A percentile compares a stretch with the other conserved stretches of the same genome.
These are phyloP conservation scores for Campoletis sonorensis DNA, from an alignment of 1,140 invertebrate genomes.

Conservation along the genomic window DNA sequence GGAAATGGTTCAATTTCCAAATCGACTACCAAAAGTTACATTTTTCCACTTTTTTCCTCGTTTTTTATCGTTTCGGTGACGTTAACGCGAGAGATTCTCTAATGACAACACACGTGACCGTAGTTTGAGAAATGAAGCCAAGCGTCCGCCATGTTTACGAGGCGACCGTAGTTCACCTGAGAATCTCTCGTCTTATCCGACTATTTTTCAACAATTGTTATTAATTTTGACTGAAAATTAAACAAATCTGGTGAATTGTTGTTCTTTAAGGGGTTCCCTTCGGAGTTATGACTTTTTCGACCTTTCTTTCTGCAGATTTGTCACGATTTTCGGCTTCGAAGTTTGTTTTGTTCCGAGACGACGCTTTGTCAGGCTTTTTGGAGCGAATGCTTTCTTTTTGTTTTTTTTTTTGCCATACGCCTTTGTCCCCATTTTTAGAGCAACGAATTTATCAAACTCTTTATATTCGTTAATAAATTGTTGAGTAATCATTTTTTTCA, in stretches of 20 bases:
- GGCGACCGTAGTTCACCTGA: constrained; percentile 51
- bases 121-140: constrained; percentile 64
- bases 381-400: too few relatives aligned
- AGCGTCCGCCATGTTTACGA: constrained; percentile 67
- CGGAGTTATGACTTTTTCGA: too few relatives aligned
- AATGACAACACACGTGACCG: constrained; percentile 56
- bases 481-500: too few relatives aligned
- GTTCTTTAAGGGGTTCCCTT: too few relatives aligned
- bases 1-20: background rate
- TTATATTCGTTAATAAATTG: background rate
- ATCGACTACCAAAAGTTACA: background rate
- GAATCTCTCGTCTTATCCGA: constrained; percentile 58
- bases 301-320: too few relatives aligned
- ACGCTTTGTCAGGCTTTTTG: too few relatives aligned
- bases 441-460: background rate
- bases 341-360: too few relatives aligned
- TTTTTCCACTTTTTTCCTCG: background rate
- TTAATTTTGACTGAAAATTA: background rate
- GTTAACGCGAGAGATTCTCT: constrained; percentile 67
- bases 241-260: too few relatives aligned
- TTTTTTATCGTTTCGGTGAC: constrained; percentile 54
- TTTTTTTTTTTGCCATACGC: too few relatives aligned
- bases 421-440: too few relatives aligned
- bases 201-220: constrained; percentile 9
- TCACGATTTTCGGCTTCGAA: too few relatives aligned